Percentiles rank a stretch among this genome's conserved stretches.
Evolutionary conservation across 1,140 invertebrate species (phyloP).

Genomic region (Cydia splendana): DNA sequence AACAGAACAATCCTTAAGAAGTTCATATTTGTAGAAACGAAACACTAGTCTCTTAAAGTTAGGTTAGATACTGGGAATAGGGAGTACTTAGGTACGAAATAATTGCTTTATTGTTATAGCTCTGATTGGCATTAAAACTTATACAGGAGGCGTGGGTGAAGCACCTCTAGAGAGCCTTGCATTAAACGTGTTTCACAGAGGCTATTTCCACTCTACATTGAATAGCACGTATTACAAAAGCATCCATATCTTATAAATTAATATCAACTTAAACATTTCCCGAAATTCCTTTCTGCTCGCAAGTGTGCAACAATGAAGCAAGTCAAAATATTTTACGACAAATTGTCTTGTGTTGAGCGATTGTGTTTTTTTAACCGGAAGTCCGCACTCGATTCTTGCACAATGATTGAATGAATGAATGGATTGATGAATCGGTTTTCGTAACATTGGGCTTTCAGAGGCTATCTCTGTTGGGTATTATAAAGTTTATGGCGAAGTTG

Average conservation of each 20-base stretch:
- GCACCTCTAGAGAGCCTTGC: too few relatives aligned
- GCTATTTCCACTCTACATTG: constrained; percentile 1
- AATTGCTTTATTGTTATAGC: too few relatives aligned
- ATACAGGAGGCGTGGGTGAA: too few relatives aligned
- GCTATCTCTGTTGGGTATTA: constrained; percentile 24
- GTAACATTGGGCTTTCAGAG: constrained; percentile 30
- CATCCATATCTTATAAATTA: constrained; percentile 21
- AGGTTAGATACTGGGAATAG: too few relatives aligned
- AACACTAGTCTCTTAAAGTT: too few relatives aligned
- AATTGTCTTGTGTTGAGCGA: constrained; percentile 50
- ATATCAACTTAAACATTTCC: constrained; percentile 42
- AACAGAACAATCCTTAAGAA: too few relatives aligned
- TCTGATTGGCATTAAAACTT: too few relatives aligned
- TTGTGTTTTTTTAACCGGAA: constrained; percentile 47
- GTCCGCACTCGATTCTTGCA: constrained; percentile 48
- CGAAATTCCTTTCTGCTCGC: constrained; percentile 54
- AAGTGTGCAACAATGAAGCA: constrained; percentile 60
- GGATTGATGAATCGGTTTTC: constrained; percentile 21
- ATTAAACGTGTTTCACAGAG: neutral
- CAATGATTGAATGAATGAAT: constrained; percentile 30
- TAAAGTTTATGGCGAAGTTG: neutral
- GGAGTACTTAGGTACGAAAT: too few relatives aligned
- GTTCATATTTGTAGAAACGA: too few relatives aligned
- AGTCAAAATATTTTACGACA: constrained; percentile 70
- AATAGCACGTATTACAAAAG: neutral